Base-by-base conservation (phyloP, 2,113 vertebrate genomes). In the Engraulis encrasicolus region DNA sequence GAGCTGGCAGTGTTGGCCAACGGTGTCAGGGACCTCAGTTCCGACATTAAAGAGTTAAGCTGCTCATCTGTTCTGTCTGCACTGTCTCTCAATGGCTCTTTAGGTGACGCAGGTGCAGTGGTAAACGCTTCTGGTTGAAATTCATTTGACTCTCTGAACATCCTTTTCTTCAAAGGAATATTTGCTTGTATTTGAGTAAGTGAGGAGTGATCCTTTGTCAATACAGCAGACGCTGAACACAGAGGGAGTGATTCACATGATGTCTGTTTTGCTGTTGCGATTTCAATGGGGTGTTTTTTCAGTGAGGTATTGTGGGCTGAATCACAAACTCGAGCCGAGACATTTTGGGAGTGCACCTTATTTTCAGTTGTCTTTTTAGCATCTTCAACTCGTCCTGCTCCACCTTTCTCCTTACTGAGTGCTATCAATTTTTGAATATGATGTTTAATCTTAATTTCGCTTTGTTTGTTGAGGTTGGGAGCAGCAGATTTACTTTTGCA, bases 101-200 rank as follows among this genome's bases (percentile, higher is more conserved):
- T 66, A 36, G 66, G 31, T 37, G 23, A 82, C 40, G 82, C 36
- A 66, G 54, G 71, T 15, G 88, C 48, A 54, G 86, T 52, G 18
- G 83, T 49, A 71, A 83, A 85, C 78, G 88, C 90, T 19, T 95
- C 92, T 0, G 88, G 79, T 78, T 93, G 89, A 0, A 87, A 83
- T 79, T 93, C 94, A 18, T 91, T 83, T 0, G 94, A 93, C 80
- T 92, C 93, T 52, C 92, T 93, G 91, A 95, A 95, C 9, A 91
- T 92, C 1, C 95, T 92, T 87, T 96, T 96, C 83, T 96, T 96
- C 84, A 96, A 87, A 80, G 95, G 95, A 88, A 96, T 95, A 88
- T 94, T 95, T 80, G 93, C 92, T 89, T 94, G 93, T 0, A 80
- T 87, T 83, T 92, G 93, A 6, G 81, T 85, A 86, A 93, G 94